Percentiles rank a stretch among this genome's conserved stretches.
Evolutionary conservation across 2,888 invertebrate species (phyloP).

Genomic region (Caenorhabditis panamensis): DNA sequence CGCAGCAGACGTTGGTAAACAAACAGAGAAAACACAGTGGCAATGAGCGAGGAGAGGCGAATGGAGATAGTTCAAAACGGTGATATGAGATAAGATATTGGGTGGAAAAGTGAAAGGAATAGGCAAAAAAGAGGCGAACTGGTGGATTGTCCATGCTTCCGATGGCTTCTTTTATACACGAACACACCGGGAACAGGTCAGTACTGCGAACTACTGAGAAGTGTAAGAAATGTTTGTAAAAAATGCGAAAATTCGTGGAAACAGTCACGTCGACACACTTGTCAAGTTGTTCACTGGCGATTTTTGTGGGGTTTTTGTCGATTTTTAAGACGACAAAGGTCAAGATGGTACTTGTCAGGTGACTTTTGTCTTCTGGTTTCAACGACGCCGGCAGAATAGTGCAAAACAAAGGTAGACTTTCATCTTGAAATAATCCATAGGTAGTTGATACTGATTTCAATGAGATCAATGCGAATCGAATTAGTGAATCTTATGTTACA

Average conservation of each 20-base stretch:
- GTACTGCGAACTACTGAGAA: too few species aligned
- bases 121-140: too few species aligned
- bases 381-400: constrained; percentile 1
- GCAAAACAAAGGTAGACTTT: background rate
- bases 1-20: background rate
- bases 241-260: constrained; percentile 37
- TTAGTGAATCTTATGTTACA: too few species aligned
- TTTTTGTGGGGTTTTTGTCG: constrained; percentile 17
- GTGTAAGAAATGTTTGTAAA: too few species aligned
- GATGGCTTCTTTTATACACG: constrained; percentile 17
- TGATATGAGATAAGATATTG: constrained; percentile 1
- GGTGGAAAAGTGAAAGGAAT: constrained; percentile 23
- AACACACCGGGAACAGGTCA: constrained; percentile 35
- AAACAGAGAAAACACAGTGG: background rate
- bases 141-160: too few species aligned
- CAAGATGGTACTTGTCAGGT: constrained; percentile 42
- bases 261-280: constrained; percentile 13
- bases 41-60: background rate
- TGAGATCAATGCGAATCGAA: background rate
- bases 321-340: constrained; percentile 24
- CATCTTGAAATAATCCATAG: background rate
- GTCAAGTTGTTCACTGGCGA: constrained; percentile 33
- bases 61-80: constrained; percentile 29
- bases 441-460: background rate
- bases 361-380: too few species aligned